Percentiles rank a stretch among this genome's conserved stretches.
Evolutionary conservation across 1,140 invertebrate species (phyloP).

Genomic region (Drosophila seguyi): DNA sequence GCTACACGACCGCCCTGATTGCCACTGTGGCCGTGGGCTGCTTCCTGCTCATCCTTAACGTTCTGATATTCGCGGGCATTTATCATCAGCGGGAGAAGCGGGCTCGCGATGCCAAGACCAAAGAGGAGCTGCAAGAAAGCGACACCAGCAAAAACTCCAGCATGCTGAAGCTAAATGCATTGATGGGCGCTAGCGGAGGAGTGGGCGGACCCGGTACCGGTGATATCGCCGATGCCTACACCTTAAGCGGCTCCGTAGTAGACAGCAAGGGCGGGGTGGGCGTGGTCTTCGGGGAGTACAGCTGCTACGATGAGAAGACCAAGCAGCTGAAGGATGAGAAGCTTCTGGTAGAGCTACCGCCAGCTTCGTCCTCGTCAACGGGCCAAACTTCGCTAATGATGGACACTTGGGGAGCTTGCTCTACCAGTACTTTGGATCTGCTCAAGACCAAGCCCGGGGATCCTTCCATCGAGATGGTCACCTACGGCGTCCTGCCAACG

Average conservation of each 20-base stretch:
- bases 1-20: conserved; percentile 95
- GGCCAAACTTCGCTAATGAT: conserved; percentile 76
- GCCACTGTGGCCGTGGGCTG: conserved; percentile 97
- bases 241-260: conserved; percentile 61
- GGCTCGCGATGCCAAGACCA: conserved; percentile 88
- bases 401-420: conserved; percentile 78
- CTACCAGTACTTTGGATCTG: conserved; percentile 77
- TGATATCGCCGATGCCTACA: conserved; percentile 58
- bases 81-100: conserved; percentile 94
- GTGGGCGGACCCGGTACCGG: conserved; percentile 34
- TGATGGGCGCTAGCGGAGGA: conserved; percentile 36
- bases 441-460: conserved; percentile 69
- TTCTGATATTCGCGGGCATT: conserved; percentile 97
- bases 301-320: conserved; percentile 88
- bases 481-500: conserved; percentile 62
- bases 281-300: conserved; percentile 87
- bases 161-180: conserved; percentile 74
- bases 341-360: conserved; percentile 88
- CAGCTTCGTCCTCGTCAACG: conserved; percentile 74
- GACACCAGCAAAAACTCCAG: conserved; percentile 85
- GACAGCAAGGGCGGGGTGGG: conserved; percentile 66
- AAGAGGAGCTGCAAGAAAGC: conserved; percentile 90
- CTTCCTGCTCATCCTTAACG: conserved; percentile 94
- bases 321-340: conserved; percentile 87
- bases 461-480: conserved; percentile 68